phyloP scores from a whole-genome alignment of 2,888 invertebrate species.

The Melikaiella ostensackeni region DNA sequence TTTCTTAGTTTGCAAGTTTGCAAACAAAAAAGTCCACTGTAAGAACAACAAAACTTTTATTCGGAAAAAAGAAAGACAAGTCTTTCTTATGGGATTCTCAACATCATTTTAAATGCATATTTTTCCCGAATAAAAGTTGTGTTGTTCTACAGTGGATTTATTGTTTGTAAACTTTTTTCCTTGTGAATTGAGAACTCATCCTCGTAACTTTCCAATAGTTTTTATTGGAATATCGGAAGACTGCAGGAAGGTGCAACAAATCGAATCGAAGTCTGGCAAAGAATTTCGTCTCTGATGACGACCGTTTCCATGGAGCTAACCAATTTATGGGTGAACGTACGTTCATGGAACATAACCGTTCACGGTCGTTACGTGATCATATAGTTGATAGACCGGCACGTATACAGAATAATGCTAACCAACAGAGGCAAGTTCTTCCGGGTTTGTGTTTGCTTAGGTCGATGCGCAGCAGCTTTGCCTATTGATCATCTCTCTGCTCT shows the following conservation, averaged over 20 bases:
- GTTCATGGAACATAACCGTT: conserved; percentile 42
- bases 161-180: neutral
- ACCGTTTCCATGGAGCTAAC: conserved; percentile 50
- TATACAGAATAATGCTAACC: conserved; percentile 33
- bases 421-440: conserved; percentile 34
- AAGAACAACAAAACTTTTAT: too few species aligned
- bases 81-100: too few species aligned
- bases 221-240: neutral
- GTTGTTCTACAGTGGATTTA: too few species aligned
- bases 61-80: too few species aligned
- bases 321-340: conserved; percentile 41
- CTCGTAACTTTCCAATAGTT: neutral
- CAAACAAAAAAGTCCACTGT: too few species aligned
- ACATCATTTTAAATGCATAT: too few species aligned
- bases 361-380: conserved; percentile 43
- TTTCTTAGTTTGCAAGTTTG: too few species aligned
- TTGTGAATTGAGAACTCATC: neutral
- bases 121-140: too few species aligned
- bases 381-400: conserved; percentile 36
- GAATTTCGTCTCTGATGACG: conserved; percentile 42
- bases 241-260: neutral
- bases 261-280: conserved; percentile 17
- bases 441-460: conserved; percentile 32
- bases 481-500: conserved; percentile 17
- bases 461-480: conserved; percentile 16